These are phyloP conservation scores for Chlamydotis undulata DNA, from an alignment of 2,113 vertebrate species.

Conservation along the genomic window DNA sequence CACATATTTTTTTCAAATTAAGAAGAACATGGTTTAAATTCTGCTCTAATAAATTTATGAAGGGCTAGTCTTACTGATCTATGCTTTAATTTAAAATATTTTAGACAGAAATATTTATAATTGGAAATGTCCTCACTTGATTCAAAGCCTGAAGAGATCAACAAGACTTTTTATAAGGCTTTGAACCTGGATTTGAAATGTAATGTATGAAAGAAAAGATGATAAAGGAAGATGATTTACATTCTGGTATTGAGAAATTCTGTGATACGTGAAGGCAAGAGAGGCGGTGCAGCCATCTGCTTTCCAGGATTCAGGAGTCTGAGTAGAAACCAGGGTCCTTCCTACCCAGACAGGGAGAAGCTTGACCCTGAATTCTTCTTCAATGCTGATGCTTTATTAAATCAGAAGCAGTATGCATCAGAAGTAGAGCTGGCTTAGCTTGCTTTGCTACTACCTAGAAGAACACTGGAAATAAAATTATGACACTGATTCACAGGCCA, in stretches of 20 bases:
- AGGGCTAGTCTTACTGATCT: background rate
- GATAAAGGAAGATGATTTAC: background rate
- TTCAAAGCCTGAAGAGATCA: background rate
- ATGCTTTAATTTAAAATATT: background rate
- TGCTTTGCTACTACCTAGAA: background rate
- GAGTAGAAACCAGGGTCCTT: background rate
- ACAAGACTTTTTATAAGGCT: background rate
- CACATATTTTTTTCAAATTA: background rate
- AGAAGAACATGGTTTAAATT: background rate
- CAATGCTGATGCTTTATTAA: background rate
- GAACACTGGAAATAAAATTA: background rate
- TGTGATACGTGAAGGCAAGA: background rate
- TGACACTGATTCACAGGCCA: background rate
- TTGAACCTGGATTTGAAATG: background rate
- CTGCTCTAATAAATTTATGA: background rate
- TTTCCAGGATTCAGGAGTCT: background rate
- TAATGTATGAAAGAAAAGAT: background rate
- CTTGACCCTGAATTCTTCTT: background rate
- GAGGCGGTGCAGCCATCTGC: background rate
- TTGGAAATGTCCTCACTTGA: background rate
- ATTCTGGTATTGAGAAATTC: background rate
- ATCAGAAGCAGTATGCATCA: background rate
- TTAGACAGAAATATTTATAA: background rate
- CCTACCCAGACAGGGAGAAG: background rate
- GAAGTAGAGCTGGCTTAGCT: background rate